Evolutionary conservation across 2,797 vertebrate species (phyloP).

Genomic region (Moxostoma hubbsi): DNA sequence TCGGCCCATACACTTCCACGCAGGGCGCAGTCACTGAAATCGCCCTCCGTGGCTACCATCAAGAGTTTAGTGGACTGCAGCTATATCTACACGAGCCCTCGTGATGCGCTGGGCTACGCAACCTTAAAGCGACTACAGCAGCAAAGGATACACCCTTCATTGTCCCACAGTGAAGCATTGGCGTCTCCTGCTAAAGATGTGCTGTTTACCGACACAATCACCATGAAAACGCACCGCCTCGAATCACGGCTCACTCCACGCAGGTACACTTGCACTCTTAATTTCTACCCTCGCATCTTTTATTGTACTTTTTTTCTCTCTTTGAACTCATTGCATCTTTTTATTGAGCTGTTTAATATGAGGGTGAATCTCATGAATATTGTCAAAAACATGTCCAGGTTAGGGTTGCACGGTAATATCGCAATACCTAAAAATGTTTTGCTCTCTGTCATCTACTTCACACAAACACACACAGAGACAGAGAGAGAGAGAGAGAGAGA

Average conservation of each 20-base stretch:
- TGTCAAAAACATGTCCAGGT: too few relatives aligned
- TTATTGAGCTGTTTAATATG: background rate
- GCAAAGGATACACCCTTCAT: slow-evolving; percentile 85
- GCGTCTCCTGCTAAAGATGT: slow-evolving; percentile 87
- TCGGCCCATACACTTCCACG: slow-evolving; percentile 86
- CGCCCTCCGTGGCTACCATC: slow-evolving; percentile 81
- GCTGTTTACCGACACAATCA: slow-evolving; percentile 87
- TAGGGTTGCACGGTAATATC: too few relatives aligned
- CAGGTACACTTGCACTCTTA: slow-evolving; percentile 68
- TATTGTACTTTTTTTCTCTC: background rate
- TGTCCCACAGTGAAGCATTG: slow-evolving; percentile 86
- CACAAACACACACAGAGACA: too few relatives aligned
- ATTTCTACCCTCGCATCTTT: too few relatives aligned
- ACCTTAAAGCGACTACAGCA: slow-evolving; percentile 85
- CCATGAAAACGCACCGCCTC: slow-evolving; percentile 87
- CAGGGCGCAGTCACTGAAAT: slow-evolving; percentile 85
- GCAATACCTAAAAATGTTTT: too few relatives aligned
- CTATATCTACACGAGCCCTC: slow-evolving; percentile 84
- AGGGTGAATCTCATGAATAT: too few relatives aligned
- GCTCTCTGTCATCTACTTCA: too few relatives aligned
- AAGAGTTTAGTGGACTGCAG: slow-evolving; percentile 85
- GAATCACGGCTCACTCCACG: slow-evolving; percentile 84
- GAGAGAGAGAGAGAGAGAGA: too few relatives aligned
- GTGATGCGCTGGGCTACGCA: slow-evolving; percentile 86
- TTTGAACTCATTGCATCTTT: background rate